Conservation (phyloP, 2,113 vertebrate genomes). For the Nanorana parkeri region DNA sequence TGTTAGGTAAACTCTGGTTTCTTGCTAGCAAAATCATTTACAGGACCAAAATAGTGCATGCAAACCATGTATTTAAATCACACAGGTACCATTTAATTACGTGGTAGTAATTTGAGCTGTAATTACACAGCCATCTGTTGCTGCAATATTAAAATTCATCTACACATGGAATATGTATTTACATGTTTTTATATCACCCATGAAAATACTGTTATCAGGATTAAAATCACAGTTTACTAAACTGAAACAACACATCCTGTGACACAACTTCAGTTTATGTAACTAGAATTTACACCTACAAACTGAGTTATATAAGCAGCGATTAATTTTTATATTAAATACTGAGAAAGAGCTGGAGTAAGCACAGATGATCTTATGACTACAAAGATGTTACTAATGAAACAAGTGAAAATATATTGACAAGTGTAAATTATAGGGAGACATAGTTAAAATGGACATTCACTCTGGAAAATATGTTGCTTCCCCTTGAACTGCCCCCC, state of each 20-base stretch:
- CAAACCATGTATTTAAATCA: slow-evolving; percentile 43
- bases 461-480: too few species aligned
- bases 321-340: slow-evolving; percentile 15
- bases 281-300: slow-evolving; percentile 18
- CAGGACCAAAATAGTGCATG: slow-evolving; percentile 43
- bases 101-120: slow-evolving; percentile 42
- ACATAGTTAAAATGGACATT: too few species aligned
- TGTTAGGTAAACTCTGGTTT: slow-evolving; percentile 19
- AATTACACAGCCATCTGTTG: slow-evolving; percentile 55
- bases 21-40: slow-evolving; percentile 47
- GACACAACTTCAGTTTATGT: slow-evolving; percentile 6
- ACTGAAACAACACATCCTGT: not conserved
- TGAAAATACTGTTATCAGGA: slow-evolving; percentile 28
- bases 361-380: not conserved
- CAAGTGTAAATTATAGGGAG: too few species aligned
- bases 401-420: too few species aligned
- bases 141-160: slow-evolving; percentile 52
- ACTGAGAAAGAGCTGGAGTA: not conserved
- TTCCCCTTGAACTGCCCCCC: too few species aligned
- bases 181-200: slow-evolving; percentile 44
- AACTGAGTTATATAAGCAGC: slow-evolving; percentile 4
- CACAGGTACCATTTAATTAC: slow-evolving; percentile 54
- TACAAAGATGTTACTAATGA: too few species aligned
- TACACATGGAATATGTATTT: slow-evolving; percentile 50
- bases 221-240: slow-evolving; percentile 25